These are phyloP conservation scores for Crossaster papposus DNA, from an alignment of 53 echinoderm and acorn worm species.

Conservation along the genomic window DNA sequence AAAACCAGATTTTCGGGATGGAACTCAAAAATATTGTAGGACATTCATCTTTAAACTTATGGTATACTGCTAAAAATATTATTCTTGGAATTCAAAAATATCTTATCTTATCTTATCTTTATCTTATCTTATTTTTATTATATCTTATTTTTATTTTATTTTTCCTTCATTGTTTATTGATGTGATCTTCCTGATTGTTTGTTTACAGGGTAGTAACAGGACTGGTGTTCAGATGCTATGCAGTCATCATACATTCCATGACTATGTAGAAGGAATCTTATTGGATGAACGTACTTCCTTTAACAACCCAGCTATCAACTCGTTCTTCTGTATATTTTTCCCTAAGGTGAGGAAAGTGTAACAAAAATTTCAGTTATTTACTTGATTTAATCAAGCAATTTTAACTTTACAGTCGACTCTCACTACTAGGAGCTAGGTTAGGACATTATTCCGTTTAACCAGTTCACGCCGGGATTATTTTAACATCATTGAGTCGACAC, in stretches of 20 bases:
- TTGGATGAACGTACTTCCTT: conserved; percentile 84
- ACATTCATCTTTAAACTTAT: neutral
- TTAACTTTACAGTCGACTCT: neutral
- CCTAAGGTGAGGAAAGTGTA: conserved; percentile 73
- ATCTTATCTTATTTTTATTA: too few relatives aligned
- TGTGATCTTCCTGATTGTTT: conserved; percentile 8
- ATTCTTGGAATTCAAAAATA: too few relatives aligned
- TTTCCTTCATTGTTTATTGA: neutral
- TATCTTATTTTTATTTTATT: too few relatives aligned
- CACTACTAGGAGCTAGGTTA: too few relatives aligned
- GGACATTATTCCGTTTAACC: too few relatives aligned
- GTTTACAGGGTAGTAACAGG: conserved; percentile 76
- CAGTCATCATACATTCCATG: conserved; percentile 86
- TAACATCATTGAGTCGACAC: too few relatives aligned
- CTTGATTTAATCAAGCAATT: neutral
- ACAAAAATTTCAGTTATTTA: neutral
- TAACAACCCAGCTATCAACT: conserved; percentile 80
- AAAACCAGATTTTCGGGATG: too few relatives aligned
- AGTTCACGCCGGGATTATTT: too few relatives aligned
- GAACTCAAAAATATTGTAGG: too few relatives aligned
- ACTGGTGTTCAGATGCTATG: conserved; percentile 76
- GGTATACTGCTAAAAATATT: neutral
- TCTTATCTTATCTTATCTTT: too few relatives aligned
- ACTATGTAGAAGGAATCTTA: conserved; percentile 81
- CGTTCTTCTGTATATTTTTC: conserved; percentile 92